Percentiles rank a stretch among this genome's conserved stretches.
phyloP scores from a whole-genome alignment of 2,888 invertebrate species.

The Lagria hirta region DNA sequence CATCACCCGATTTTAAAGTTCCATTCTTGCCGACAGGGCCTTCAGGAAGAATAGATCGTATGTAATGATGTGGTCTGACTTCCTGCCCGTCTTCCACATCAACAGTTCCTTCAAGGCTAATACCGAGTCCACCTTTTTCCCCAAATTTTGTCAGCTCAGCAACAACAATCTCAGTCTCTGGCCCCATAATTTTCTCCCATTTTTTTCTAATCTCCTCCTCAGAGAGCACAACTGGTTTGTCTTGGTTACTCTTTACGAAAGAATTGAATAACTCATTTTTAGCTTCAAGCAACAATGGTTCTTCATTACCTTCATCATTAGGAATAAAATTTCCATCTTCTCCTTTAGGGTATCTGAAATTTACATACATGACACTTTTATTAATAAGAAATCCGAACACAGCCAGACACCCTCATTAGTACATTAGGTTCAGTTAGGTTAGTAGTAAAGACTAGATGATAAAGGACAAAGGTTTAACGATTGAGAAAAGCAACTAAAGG shows the following conservation, averaged over 20 bases:
- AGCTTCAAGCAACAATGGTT: slow-evolving; percentile 45
- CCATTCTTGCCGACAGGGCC: slow-evolving; percentile 95
- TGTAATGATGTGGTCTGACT: slow-evolving; percentile 97
- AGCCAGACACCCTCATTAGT: slow-evolving; percentile 42
- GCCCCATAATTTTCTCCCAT: slow-evolving; percentile 80
- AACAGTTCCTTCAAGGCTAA: slow-evolving; percentile 96
- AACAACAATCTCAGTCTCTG: slow-evolving; percentile 75
- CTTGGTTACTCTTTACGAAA: slow-evolving; percentile 39
- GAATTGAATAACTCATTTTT: slow-evolving; percentile 46
- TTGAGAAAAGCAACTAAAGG: slow-evolving; percentile 41
- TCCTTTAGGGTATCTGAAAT: slow-evolving; percentile 54
- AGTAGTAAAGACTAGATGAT: slow-evolving; percentile 31
- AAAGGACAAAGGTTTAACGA: slow-evolving; percentile 31
- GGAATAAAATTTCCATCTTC: slow-evolving; percentile 47
- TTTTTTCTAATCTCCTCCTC: slow-evolving; percentile 79
- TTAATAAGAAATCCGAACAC: slow-evolving; percentile 31
- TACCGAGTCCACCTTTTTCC: slow-evolving; percentile 92
- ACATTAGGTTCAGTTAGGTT: slow-evolving; percentile 33
- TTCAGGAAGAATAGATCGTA: slow-evolving; percentile 94
- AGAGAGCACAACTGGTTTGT: slow-evolving; percentile 49
- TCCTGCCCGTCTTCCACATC: slow-evolving; percentile 97
- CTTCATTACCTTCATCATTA: slow-evolving; percentile 40
- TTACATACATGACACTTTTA: slow-evolving; percentile 44
- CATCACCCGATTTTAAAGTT: slow-evolving; percentile 89
- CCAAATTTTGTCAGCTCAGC: slow-evolving; percentile 82